Percentiles rank a stretch among this genome's conserved stretches.
These are phyloP conservation scores for Drosophila paramelanica DNA, from an alignment of 2,888 invertebrate species.

Conservation along the genomic window DNA sequence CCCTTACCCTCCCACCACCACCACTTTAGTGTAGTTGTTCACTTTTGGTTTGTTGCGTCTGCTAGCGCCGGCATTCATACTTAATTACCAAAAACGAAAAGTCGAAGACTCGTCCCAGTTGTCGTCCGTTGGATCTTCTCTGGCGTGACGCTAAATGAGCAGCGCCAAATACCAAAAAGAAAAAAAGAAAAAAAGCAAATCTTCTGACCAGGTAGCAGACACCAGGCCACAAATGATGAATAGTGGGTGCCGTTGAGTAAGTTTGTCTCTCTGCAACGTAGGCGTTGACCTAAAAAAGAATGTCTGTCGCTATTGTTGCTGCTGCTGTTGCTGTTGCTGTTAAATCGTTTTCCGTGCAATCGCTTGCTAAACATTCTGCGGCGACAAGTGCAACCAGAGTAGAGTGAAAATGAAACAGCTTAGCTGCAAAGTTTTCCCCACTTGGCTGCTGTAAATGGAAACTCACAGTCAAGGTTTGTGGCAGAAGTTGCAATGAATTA, in stretches of 20 bases:
- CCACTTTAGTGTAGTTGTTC: neutral
- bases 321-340: conserved; percentile 40
- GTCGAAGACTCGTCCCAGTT: conserved; percentile 38
- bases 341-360: conserved; percentile 74
- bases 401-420: conserved; percentile 32
- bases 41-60: conserved; percentile 64
- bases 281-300: conserved; percentile 78
- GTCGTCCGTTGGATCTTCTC: conserved; percentile 52
- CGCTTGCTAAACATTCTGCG: conserved; percentile 67
- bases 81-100: conserved; percentile 75
- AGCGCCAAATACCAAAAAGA: conserved; percentile 30
- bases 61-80: conserved; percentile 80
- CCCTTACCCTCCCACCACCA: conserved; percentile 2
- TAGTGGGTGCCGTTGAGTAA: conserved; percentile 78
- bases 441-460: conserved; percentile 51
- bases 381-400: conserved; percentile 72
- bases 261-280: conserved; percentile 70
- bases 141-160: conserved; percentile 74
- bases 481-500: conserved; percentile 3
- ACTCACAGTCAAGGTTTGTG: conserved; percentile 72
- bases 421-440: conserved; percentile 16
- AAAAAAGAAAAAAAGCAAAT: conserved; percentile 5
- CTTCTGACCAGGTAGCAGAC: conserved; percentile 73
- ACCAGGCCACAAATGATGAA: conserved; percentile 64
- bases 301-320: conserved; percentile 5